phyloP scores from a whole-genome alignment of 92 coral and sea anemone genomes.

The Pocillopora grandis region DNA sequence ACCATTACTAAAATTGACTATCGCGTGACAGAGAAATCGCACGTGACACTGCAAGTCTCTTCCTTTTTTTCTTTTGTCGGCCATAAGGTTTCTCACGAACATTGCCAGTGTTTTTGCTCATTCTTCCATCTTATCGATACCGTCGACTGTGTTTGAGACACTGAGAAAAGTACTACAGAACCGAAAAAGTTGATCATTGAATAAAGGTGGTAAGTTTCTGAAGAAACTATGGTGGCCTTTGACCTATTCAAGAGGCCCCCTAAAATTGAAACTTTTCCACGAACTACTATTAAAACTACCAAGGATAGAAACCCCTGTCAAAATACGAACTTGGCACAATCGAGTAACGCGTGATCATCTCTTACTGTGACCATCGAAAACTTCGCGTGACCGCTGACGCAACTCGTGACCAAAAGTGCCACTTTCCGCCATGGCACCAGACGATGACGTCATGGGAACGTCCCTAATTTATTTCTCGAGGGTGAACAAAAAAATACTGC shows the following conservation, averaged over 20 bases:
- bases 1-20: too few relatives aligned
- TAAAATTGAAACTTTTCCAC: too few relatives aligned
- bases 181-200: too few relatives aligned
- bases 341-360: not conserved
- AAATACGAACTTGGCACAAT: not conserved
- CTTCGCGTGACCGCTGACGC: not conserved
- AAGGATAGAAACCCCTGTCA: not conserved
- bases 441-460: not conserved
- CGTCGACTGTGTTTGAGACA: conserved; percentile 66
- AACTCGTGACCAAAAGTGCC: not conserved
- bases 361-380: too few relatives aligned
- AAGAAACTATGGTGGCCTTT: too few relatives aligned
- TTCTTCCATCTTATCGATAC: conserved; percentile 63
- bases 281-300: too few relatives aligned
- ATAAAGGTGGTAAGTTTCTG: too few relatives aligned
- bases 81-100: conserved; percentile 71
- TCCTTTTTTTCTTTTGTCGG: not conserved
- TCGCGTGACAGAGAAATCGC: too few relatives aligned
- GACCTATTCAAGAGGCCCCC: too few relatives aligned
- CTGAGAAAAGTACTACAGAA: conserved; percentile 34
- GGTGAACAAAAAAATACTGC: not conserved
- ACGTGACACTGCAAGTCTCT: not conserved
- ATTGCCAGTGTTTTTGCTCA: conserved; percentile 85
- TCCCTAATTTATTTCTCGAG: not conserved
- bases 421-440: not conserved